phyloP scores from a whole-genome alignment of 2,888 invertebrate species.

The Drosophila kanekoi region DNA sequence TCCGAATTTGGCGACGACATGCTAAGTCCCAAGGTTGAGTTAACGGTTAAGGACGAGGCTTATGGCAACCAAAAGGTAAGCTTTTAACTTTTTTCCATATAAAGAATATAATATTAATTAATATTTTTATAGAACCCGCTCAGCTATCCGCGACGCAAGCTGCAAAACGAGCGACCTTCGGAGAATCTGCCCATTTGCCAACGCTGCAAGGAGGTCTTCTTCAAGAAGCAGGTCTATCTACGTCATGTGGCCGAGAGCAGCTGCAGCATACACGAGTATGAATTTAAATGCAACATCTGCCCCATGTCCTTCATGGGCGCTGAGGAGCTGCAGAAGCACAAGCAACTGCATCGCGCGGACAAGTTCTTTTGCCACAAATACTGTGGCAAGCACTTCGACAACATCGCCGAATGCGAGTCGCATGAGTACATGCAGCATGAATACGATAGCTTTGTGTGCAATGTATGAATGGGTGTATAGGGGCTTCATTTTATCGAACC shows the following conservation, averaged over 20 bases:
- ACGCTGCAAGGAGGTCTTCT: conserved; percentile 83
- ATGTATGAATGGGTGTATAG: conserved; percentile 64
- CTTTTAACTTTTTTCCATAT: neutral
- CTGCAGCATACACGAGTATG: conserved; percentile 82
- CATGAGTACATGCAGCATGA: conserved; percentile 83
- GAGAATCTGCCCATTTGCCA: conserved; percentile 82
- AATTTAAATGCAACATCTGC: conserved; percentile 81
- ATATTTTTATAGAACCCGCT: conserved; percentile 62
- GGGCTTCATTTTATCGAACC: neutral
- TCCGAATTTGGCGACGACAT: conserved; percentile 61
- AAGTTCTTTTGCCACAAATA: conserved; percentile 82
- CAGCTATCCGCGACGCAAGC: conserved; percentile 79
- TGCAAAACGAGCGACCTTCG: conserved; percentile 76
- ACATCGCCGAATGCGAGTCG: conserved; percentile 79
- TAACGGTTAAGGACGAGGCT: conserved; percentile 64
- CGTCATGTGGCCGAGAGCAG: conserved; percentile 81
- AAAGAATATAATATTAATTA: neutral
- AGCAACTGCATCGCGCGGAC: conserved; percentile 74
- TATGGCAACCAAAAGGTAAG: conserved; percentile 60
- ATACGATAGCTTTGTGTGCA: conserved; percentile 79
- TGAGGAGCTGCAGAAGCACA: conserved; percentile 79
- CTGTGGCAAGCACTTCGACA: conserved; percentile 81
- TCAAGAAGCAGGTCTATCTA: conserved; percentile 79
- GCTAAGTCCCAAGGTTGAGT: conserved; percentile 69
- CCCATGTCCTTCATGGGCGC: conserved; percentile 82